Base-by-base conservation (phyloP, 2,888 invertebrate species). In the Drosophila histrio region DNA sequence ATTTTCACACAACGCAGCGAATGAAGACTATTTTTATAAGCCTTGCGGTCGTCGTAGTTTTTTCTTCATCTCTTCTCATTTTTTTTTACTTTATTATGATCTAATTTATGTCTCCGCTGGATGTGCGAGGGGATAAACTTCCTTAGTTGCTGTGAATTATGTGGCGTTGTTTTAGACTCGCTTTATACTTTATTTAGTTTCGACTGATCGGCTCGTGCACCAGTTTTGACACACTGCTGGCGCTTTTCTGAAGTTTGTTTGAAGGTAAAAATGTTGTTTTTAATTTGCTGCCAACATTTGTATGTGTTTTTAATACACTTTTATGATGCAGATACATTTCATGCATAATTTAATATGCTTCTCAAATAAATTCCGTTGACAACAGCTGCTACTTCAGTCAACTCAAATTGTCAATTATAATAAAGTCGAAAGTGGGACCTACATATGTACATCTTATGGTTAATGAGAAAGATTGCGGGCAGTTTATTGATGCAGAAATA, bases 61-160 rank as follows among this genome's bases (percentile, higher is more conserved):
- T 41, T 67, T 72, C 53, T 62, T 21, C 24, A 43, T 50, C 46
- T n/a, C 22, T 15, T 43, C 15, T 24, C 28, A 22, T 28, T 11
- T 38, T 63, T 28, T 17, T 63, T 22, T 50, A 80, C 62, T 75
- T 81, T 78, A 81, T 72, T 81, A 65, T 69, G 69, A 63, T 60
- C 68, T 75, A 78, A 87, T 87, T 81, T 87, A 87, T 87, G 68
- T 66, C 81, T 80, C 64, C 61, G 56, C 43, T 32, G 59, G 34
- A 22, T 71, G 54, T 43, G 56, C 15, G 41, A 52, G 69, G 78
- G 62, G 22, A 59, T 60, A 58, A 69, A 72, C 64, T 65, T 72
- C 62, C 49, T 50, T 65, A 38, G 39, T 54, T 19, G 21, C 53
- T 36, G 34, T 65, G 43, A 65, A 46, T 58, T 61, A 61, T 65